phyloP scores from a whole-genome alignment of 2,113 vertebrate species.

The Larimichthys polyactis region DNA sequence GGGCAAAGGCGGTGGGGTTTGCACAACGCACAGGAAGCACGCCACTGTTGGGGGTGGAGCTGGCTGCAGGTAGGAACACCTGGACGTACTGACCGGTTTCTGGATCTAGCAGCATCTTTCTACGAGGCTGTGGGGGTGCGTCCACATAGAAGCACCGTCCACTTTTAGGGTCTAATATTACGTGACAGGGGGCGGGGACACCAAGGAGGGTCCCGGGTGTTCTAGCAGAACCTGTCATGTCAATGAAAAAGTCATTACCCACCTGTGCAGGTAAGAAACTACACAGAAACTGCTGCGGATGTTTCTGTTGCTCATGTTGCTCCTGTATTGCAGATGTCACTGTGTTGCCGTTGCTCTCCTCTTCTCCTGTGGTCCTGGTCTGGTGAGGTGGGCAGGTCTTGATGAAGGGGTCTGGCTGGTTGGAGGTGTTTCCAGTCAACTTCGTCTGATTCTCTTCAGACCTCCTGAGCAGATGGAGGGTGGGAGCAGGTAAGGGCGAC shows the following conservation, averaged over 20 bases:
- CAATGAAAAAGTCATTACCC: slow-evolving; percentile 16
- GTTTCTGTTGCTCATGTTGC: not conserved
- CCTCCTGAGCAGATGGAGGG: slow-evolving; percentile 34
- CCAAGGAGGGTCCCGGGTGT: slow-evolving; percentile 1
- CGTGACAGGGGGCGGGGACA: slow-evolving; percentile 56
- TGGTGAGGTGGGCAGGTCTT: not conserved
- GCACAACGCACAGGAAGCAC: slow-evolving; percentile 75
- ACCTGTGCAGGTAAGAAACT: slow-evolving; percentile 43
- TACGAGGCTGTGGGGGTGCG: slow-evolving; percentile 79
- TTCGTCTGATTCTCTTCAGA: slow-evolving; percentile 35
- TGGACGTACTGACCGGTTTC: slow-evolving; percentile 91
- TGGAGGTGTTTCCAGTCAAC: slow-evolving; percentile 1
- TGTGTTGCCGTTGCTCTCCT: not conserved
- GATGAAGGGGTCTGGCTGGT: not conserved
- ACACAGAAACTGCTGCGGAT: slow-evolving; percentile 3
- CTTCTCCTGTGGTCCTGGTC: not conserved
- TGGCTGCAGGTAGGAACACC: slow-evolving; percentile 84
- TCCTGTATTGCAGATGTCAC: slow-evolving; percentile 20
- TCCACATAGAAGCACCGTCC: slow-evolving; percentile 87
- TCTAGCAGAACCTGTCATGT: slow-evolving; percentile 12
- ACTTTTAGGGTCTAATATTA: slow-evolving; percentile 87
- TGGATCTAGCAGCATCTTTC: slow-evolving; percentile 89
- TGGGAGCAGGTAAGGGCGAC: slow-evolving; percentile 25
- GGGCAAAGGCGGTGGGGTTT: slow-evolving; percentile 6
- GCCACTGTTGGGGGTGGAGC: slow-evolving; percentile 33